Percentiles rank a stretch among this genome's conserved stretches.
phyloP scores from a whole-genome alignment of 2,113 vertebrate species.

The Lepus americanus region DNA sequence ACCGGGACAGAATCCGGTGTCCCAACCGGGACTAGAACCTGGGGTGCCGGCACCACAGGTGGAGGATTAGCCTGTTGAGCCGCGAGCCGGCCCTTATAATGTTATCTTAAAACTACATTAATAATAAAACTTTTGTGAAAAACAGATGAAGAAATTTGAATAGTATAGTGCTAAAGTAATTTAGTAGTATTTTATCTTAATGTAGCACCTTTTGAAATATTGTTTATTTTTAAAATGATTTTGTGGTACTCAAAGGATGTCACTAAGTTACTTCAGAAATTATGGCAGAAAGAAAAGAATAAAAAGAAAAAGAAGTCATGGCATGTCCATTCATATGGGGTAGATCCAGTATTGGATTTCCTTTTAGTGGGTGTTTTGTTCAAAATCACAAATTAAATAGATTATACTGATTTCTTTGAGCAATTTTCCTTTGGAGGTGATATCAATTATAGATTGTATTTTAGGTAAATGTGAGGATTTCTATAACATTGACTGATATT shows the following conservation, averaged over 20 bases:
- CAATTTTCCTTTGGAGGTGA: background rate
- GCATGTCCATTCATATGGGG: background rate
- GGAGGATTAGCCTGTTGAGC: no score
- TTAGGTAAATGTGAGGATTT: slow-evolving; percentile 37
- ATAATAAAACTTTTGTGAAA: background rate
- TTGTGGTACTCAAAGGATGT: slow-evolving; percentile 16
- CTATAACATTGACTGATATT: background rate
- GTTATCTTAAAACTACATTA: background rate
- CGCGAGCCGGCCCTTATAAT: background rate
- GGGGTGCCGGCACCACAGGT: no score
- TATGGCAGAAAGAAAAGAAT: background rate
- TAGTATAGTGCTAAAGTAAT: background rate
- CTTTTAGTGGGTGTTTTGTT: slow-evolving; percentile 35
- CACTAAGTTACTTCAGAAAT: background rate
- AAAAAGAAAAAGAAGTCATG: background rate
- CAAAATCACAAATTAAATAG: slow-evolving; percentile 1
- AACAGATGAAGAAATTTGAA: slow-evolving; percentile 22
- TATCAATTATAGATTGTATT: background rate
- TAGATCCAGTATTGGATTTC: background rate
- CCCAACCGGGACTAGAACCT: no score
- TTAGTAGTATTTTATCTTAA: slow-evolving; percentile 3
- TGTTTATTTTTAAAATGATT: slow-evolving; percentile 12
- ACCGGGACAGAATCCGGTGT: no score
- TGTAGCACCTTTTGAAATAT: slow-evolving; percentile 8
- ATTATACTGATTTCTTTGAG: background rate